Base-by-base conservation (phyloP, 2,888 invertebrate genomes). In the Epirrhoe alternata region DNA sequence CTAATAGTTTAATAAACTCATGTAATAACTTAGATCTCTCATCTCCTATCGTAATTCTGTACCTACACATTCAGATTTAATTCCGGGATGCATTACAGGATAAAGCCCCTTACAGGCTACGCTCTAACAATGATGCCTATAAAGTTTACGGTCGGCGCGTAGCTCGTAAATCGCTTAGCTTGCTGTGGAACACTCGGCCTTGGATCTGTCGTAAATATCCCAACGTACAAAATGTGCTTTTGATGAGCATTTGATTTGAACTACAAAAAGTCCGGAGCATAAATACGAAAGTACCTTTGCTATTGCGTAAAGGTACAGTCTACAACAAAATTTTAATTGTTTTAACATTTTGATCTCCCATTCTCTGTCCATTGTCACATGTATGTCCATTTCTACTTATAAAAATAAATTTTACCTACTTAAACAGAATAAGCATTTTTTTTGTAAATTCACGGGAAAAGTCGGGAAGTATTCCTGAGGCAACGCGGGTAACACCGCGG, bases 161-260 rank as follows among this genome's bases (percentile, higher is more conserved):
- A 33, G 65, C 63, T 70, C 69, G 66, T 73, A 71, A 69, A 71
- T 69, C 69, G 70, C 63, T 70, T 68, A 73, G 64, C 58, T 53
- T 54, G 42, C 42, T 30, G 60, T 64, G 64, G 66, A 59, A 61
- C 62, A 58, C 52, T 70, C 66, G 50, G 61, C 57, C 59, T 70
- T 59, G 60, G 57, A 59, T 64, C 56, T 54, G 64, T 63, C 63
- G 65, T 71, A 71, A 69, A 69, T 67, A 61, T 53, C 55, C 57
- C 53, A 55, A 42, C 38, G 54, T 16, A 56, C 56, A 61, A 66
- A 54, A 47, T 58, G 64, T 61, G 68, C 57, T 63, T 64, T 70
- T 68, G 61, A 66, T 56, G 64, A 61, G 49, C 42, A 17, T 45
- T 45, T 24, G 45, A 56, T 54, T 54, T 54, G 31, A 33, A 35